These are phyloP conservation scores for Heterodera carotae DNA, from an alignment of 1,140 invertebrate genomes.

Conservation along the genomic window DNA sequence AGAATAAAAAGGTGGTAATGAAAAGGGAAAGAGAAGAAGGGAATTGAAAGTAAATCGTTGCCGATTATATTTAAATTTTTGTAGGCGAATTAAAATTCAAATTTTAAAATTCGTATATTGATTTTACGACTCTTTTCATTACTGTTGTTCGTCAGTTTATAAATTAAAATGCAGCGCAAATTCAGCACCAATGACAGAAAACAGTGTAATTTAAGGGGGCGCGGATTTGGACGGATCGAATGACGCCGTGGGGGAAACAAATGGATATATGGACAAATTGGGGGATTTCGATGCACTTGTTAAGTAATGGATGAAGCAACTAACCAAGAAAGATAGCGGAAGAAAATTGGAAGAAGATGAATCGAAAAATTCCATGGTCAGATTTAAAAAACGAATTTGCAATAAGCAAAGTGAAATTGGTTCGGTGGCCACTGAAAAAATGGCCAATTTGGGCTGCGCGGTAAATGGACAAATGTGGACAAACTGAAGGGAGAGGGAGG, in stretches of 20 bases:
- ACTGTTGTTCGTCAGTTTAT: neutral
- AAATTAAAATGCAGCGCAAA: neutral
- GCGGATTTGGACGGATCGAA: neutral
- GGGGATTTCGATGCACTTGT: neutral
- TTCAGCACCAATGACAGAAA: neutral
- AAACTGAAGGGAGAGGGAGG: neutral
- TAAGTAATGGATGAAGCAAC: neutral
- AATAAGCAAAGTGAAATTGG: neutral
- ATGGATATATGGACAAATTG: neutral
- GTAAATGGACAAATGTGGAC: neutral
- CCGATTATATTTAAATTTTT: too few relatives aligned
- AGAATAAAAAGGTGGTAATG: too few relatives aligned
- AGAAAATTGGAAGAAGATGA: too few relatives aligned
- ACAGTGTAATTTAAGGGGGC: neutral
- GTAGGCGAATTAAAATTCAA: too few relatives aligned
- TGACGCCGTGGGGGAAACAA: neutral
- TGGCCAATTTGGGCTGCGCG: neutral
- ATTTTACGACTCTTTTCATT: neutral
- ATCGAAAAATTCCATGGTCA: too few relatives aligned
- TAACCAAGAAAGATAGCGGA: neutral
- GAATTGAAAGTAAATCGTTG: too few relatives aligned
- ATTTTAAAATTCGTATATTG: neutral
- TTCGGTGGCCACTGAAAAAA: constrained; percentile 2
- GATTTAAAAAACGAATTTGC: neutral
- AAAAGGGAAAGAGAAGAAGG: too few relatives aligned